Base-by-base conservation (phyloP, 1,140 invertebrate genomes). In the Saxidomus purpurata region DNA sequence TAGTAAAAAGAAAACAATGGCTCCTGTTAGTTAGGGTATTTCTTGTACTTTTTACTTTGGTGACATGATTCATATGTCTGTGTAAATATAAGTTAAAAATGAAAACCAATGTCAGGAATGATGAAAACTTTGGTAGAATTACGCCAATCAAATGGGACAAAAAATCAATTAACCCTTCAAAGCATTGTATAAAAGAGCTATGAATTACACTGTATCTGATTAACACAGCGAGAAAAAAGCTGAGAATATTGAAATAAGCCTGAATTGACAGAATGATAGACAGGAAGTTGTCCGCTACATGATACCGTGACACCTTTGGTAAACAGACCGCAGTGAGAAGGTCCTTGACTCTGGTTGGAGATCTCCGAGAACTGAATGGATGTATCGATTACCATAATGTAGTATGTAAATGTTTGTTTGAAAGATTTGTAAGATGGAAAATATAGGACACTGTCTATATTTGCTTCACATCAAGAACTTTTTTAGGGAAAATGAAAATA, bases 151-250 rank as follows among this genome's bases (percentile, higher is more conserved):
- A 71, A 38, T 17, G 19, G 2, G 31, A 40, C 67, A 71, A 71
- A 71, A 22, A 71, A 71, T 71, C 22, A 71, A 38, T 38, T 71
- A 38, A 71, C 67, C 34, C 67, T 38, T 71, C 67, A 71, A 38
- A 22, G 34, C 31, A 71, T 15, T 36, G 36, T 67, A 67, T 71
- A 71, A 71, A 71, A 71, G 11, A 38, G 67, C 67, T 38, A 71
- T 71, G 67, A 71, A 71, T 38, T 38, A 71, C 67, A 40, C 34
- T 36, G 67, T 71, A 71, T 71, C 67, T 19, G 67, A 71, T 71
- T 71, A 36, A 71, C 67, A 22, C 11, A 22, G 67, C 67, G 17
- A 71, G 67, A 71, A 71, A 71, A 38, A 40, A 71, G 67, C 34
- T 22, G 3, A 38, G 36, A 38, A 28, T 38, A 71, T 71, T 38